Evolutionary conservation across 2,888 invertebrate genomes (phyloP).

Genomic region (Thysanoteuthis rhombus): DNA sequence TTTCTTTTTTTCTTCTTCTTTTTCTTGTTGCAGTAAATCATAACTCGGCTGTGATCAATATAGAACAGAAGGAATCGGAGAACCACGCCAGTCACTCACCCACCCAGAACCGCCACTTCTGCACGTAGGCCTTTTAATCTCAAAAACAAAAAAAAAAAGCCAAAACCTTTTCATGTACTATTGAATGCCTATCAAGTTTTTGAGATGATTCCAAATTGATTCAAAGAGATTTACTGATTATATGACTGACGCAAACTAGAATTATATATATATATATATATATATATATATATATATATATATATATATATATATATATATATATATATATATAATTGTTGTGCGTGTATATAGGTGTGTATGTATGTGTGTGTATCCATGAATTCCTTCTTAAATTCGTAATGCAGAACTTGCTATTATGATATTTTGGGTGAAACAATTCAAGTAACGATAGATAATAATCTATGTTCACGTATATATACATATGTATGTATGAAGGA

Average conservation of each 20-base stretch:
- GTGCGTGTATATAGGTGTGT: too few relatives aligned
- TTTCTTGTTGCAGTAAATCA: neutral
- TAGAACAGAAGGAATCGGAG: neutral
- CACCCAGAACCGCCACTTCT: neutral
- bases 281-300: too few relatives aligned
- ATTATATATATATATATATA: neutral
- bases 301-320: too few relatives aligned
- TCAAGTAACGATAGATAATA: too few relatives aligned
- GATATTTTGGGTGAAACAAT: too few relatives aligned
- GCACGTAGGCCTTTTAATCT: neutral
- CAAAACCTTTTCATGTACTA: neutral
- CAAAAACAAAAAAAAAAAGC: neutral
- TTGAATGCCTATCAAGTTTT: neutral
- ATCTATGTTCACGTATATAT: too few relatives aligned
- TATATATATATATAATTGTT: too few relatives aligned
- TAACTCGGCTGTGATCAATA: neutral
- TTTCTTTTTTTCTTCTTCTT: neutral
- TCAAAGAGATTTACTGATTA: conserved; percentile 12
- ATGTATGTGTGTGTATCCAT: too few relatives aligned
- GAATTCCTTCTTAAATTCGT: too few relatives aligned
- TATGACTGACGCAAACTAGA: neutral
- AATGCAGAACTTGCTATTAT: too few relatives aligned
- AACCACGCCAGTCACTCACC: neutral
- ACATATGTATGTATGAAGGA: too few relatives aligned
- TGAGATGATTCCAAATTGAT: neutral